phyloP scores from a whole-genome alignment of 2,888 invertebrate genomes.

The Stenotaenia linearis region DNA sequence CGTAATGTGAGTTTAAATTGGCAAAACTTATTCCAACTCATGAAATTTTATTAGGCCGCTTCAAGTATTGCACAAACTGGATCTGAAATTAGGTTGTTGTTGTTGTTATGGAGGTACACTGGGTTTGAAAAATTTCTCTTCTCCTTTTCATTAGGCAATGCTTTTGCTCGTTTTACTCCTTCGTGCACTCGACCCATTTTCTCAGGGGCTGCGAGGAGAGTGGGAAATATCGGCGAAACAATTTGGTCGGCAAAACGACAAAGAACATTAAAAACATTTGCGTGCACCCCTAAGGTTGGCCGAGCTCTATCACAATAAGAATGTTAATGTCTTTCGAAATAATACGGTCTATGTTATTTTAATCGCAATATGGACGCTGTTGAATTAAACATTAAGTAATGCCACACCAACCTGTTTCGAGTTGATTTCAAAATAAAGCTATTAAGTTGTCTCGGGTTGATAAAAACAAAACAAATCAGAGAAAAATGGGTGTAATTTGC shows the following conservation, averaged over 20 bases:
- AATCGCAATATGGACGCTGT: background rate
- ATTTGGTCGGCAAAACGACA: slow-evolving; percentile 4
- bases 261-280: slow-evolving; percentile 8
- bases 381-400: background rate
- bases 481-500: too few species aligned
- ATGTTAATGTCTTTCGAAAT: background rate
- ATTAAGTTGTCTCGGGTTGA: background rate
- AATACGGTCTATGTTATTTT: background rate
- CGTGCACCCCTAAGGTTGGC: background rate
- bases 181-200: background rate
- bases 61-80: background rate
- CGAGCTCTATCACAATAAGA: background rate
- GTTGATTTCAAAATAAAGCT: background rate
- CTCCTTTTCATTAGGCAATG: background rate
- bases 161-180: background rate
- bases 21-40: background rate
- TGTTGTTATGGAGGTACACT: too few species aligned
- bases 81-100: background rate
- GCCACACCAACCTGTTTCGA: background rate
- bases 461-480: too few species aligned
- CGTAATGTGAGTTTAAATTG: background rate
- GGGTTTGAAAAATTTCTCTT: too few species aligned
- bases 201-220: background rate
- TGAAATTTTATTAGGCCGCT: background rate
- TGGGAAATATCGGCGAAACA: background rate